These are phyloP conservation scores for Cyanocitta stelleri DNA, from an alignment of 2,113 vertebrate genomes.

Conservation along the genomic window DNA sequence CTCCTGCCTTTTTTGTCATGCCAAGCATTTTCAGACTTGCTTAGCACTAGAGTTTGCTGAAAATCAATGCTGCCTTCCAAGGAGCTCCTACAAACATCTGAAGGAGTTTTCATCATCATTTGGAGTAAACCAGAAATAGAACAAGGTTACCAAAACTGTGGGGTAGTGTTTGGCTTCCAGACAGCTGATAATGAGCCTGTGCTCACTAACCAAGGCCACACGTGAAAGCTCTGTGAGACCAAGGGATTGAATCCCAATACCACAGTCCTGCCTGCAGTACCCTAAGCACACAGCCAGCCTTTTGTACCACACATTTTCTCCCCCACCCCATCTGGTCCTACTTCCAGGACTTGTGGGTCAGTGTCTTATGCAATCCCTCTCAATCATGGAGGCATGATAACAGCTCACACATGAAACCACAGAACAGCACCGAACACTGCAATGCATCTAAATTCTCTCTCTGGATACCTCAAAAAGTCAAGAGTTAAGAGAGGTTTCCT, in stretches of 20 bases:
- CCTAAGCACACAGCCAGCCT: not conserved
- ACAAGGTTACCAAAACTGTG: not conserved
- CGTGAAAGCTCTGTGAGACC: accelerated
- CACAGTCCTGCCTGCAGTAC: accelerated
- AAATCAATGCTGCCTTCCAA: not conserved
- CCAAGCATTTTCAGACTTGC: not conserved
- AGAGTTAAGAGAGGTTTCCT: not conserved
- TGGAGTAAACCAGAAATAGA: not conserved
- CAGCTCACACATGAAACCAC: not conserved
- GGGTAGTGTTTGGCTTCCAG: not conserved
- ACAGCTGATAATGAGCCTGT: accelerated
- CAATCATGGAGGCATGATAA: not conserved
- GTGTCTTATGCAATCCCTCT: not conserved
- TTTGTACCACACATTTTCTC: not conserved
- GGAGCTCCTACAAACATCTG: not conserved
- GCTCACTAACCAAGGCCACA: not conserved
- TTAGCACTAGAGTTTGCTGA: not conserved
- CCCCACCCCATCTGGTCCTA: not conserved
- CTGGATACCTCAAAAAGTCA: not conserved
- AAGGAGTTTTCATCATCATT: not conserved
- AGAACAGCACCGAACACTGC: not conserved
- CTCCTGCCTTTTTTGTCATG: not conserved
- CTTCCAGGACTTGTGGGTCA: not conserved
- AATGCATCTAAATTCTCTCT: not conserved
- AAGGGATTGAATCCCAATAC: not conserved